Evolutionary conservation across 2,113 vertebrate species (phyloP).

Genomic region (Lycaon pictus): DNA sequence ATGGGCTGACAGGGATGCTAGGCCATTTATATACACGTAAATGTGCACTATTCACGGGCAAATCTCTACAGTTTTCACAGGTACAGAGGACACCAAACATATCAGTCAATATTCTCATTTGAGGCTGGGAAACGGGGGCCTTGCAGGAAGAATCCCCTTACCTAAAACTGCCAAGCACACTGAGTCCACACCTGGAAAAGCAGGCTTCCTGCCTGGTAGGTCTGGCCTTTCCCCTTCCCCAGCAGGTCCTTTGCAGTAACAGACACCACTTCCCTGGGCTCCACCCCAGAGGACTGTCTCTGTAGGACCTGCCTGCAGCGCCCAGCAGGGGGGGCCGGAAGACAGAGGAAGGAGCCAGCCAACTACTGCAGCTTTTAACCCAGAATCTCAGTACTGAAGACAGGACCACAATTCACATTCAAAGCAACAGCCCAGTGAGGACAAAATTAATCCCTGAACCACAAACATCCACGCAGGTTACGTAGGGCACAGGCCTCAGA

Average conservation of each 20-base stretch:
- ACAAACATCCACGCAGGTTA: neutral
- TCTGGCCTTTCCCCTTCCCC: neutral
- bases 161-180: neutral
- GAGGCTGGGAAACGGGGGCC: neutral
- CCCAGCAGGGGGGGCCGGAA: slow-evolving; percentile 16
- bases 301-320: neutral
- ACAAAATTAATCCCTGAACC: neutral
- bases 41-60: neutral
- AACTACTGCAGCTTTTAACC: neutral
- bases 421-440: neutral
- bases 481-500: neutral
- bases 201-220: neutral
- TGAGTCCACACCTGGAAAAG: neutral
- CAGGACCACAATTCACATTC: neutral
- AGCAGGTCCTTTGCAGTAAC: neutral
- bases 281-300: accelerated
- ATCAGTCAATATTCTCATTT: neutral
- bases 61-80: neutral
- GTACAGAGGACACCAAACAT: neutral
- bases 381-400: neutral
- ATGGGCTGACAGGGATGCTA: accelerated
- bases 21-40: neutral
- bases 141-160: neutral
- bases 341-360: neutral
- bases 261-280: neutral